Evolutionary conservation across 2,888 invertebrate genomes (phyloP).

Genomic region (Gandaritis pyraliata): DNA sequence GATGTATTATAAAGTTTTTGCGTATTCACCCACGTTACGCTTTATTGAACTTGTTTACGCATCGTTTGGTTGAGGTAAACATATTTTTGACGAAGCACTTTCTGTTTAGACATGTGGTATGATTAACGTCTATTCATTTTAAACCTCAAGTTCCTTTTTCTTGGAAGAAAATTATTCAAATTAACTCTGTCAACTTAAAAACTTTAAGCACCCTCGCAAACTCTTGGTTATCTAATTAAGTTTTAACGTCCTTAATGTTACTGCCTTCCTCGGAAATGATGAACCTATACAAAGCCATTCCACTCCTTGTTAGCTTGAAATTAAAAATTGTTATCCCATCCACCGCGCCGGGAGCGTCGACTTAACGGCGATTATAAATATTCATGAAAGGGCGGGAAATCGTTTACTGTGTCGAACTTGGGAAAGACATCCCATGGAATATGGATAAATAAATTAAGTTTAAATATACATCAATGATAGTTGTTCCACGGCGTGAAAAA

Average conservation of each 20-base stretch:
- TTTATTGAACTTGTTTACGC: conserved; percentile 30
- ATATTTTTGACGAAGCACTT: conserved; percentile 1
- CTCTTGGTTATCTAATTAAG: conserved; percentile 28
- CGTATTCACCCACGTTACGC: conserved; percentile 17
- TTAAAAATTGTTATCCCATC: conserved; percentile 40
- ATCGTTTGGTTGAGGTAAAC: conserved; percentile 7
- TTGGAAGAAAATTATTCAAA: conserved; percentile 4
- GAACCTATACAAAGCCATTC: conserved; percentile 36
- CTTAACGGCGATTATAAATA: conserved; percentile 41
- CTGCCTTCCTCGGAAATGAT: conserved; percentile 29
- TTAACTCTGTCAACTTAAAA: conserved; percentile 12
- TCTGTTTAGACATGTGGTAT: not conserved
- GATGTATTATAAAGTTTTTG: conserved; percentile 29
- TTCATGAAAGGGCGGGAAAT: conserved; percentile 37
- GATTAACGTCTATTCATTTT: not conserved
- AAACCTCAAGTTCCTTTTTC: not conserved
- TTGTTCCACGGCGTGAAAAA: conserved; percentile 14
- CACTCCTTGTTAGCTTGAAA: conserved; percentile 35
- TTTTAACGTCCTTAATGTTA: conserved; percentile 27
- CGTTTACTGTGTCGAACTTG: conserved; percentile 28
- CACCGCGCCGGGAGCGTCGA: conserved; percentile 26
- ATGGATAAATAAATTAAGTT: conserved; percentile 10
- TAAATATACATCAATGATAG: conserved; percentile 18
- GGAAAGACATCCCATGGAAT: conserved; percentile 21
- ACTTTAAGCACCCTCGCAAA: conserved; percentile 4